Conservation (phyloP, 2,888 invertebrate species). For the Epinotia bilunana region DNA sequence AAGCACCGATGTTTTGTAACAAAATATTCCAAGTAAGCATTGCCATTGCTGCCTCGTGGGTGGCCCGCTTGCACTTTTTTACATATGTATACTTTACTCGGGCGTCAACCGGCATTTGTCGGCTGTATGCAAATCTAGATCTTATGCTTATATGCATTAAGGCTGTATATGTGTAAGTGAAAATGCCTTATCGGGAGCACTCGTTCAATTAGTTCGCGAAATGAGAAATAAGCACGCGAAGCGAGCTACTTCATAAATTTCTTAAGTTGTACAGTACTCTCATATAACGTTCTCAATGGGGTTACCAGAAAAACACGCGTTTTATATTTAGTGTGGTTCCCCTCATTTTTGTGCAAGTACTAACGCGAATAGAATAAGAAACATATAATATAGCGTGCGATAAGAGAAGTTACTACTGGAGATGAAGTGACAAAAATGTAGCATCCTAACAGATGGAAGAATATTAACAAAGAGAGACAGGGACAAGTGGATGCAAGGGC, state of each 20-base stretch:
- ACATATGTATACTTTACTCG: constrained; percentile 69
- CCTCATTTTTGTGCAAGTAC: not conserved
- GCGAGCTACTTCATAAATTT: constrained; percentile 30
- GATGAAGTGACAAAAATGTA: too few species aligned
- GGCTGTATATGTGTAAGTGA: constrained; percentile 56
- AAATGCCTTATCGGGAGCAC: constrained; percentile 69
- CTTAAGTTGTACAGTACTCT: constrained; percentile 20
- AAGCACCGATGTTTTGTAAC: constrained; percentile 40
- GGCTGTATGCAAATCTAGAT: constrained; percentile 63
- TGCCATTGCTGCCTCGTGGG: constrained; percentile 66
- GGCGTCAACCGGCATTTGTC: constrained; percentile 70
- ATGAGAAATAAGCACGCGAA: constrained; percentile 37
- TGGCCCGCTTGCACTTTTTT: constrained; percentile 76
- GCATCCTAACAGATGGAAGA: too few species aligned
- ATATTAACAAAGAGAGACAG: too few species aligned
- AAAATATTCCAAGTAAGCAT: constrained; percentile 48
- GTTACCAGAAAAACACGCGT: constrained; percentile 11
- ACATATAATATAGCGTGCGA: too few species aligned
- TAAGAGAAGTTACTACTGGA: too few species aligned
- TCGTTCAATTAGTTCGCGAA: constrained; percentile 50
- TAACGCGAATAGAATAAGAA: not conserved
- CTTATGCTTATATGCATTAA: constrained; percentile 63
- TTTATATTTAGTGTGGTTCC: constrained; percentile 17
- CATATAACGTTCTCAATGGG: constrained; percentile 22
- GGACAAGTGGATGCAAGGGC: too few species aligned